Evolutionary conservation across 2,888 invertebrate genomes (phyloP), one percentile per base, ranked within the genome.

Genomic region (Sabellastarte sp.): DNA sequence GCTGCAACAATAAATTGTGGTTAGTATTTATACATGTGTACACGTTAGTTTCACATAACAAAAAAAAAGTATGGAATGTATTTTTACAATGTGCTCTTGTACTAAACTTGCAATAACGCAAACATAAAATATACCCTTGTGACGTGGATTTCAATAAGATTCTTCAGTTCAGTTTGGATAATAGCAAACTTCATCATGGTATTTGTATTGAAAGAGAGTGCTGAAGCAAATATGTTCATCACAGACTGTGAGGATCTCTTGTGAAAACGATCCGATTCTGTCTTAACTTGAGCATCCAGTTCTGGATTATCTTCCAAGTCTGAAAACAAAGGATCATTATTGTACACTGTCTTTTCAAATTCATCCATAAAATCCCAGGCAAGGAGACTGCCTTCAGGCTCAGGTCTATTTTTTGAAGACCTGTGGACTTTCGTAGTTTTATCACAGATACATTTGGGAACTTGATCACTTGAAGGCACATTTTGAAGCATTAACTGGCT

Each of bases 111-210:
- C n/a, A n/a, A n/a, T n/a, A n/a, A n/a, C n/a, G n/a, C n/a, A n/a
- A n/a, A n/a, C n/a, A n/a, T n/a, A n/a, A n/a, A n/a, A n/a, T n/a
- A n/a, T n/a, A n/a, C 96, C 95, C 95, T 89, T 89, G 93, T 94
- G 75, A 97, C 88, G 85, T 95, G 95, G 84, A 93, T 93, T 85
- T 93, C 92, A 89, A 93, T 62, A 50, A 96, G 94, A 87, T 97
- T 97, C 87, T 95, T 95, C 84, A 97, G 89, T 87, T 97, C 97
- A 85, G 96, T 96, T 84, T 91, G 90, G 84, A 97, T 97, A 75
- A 97, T 91, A 84, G 92, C 93, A 86, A 96, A 95, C 87, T 95
- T 96, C 92, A 97, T 95, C 90, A 96, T 91, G 10, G 96, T 95
- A 83, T 95, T 95, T 63, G 95, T 95, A 81, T 93, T 94, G 86